Evolutionary conservation across 2,888 invertebrate species (phyloP).

Genomic region (Folsomia manolachei): DNA sequence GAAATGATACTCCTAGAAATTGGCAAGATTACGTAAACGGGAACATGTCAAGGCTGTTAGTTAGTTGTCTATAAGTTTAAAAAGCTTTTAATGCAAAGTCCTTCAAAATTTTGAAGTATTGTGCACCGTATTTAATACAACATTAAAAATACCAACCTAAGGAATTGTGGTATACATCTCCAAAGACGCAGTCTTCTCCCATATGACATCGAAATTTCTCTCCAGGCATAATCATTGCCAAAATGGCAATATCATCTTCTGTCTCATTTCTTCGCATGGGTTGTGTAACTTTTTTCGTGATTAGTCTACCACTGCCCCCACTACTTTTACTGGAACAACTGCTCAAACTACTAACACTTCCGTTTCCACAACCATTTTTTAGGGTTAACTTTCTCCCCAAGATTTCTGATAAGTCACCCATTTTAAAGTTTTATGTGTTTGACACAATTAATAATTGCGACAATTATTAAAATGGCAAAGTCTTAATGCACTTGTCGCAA

Average conservation of each 20-base stretch:
- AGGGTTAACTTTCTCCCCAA: slow-evolving; percentile 43
- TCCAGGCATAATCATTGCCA: slow-evolving; percentile 78
- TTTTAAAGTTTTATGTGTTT: too few relatives aligned
- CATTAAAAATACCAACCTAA: too few relatives aligned
- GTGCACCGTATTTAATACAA: too few relatives aligned
- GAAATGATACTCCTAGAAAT: not conserved
- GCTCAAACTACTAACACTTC: slow-evolving; percentile 30
- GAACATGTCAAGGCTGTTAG: not conserved
- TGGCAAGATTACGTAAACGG: not conserved
- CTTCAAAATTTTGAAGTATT: too few relatives aligned
- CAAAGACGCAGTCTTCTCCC: slow-evolving; percentile 70
- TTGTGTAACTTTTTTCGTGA: slow-evolving; percentile 48
- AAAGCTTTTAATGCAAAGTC: not conserved
- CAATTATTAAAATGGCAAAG: not conserved
- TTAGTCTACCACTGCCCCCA: slow-evolving; percentile 31
- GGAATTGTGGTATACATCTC: slow-evolving; percentile 70
- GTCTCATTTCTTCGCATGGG: slow-evolving; percentile 70
- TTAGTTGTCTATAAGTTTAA: too few relatives aligned
- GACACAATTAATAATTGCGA: not conserved
- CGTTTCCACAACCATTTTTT: slow-evolving; percentile 30
- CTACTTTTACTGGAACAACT: slow-evolving; percentile 27
- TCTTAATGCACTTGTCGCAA: too few relatives aligned
- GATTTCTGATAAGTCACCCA: slow-evolving; percentile 37
- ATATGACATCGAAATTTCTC: slow-evolving; percentile 72
- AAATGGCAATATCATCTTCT: slow-evolving; percentile 82